Base-by-base conservation (phyloP, 2,888 invertebrate species). In the Oscheius sp. region DNA sequence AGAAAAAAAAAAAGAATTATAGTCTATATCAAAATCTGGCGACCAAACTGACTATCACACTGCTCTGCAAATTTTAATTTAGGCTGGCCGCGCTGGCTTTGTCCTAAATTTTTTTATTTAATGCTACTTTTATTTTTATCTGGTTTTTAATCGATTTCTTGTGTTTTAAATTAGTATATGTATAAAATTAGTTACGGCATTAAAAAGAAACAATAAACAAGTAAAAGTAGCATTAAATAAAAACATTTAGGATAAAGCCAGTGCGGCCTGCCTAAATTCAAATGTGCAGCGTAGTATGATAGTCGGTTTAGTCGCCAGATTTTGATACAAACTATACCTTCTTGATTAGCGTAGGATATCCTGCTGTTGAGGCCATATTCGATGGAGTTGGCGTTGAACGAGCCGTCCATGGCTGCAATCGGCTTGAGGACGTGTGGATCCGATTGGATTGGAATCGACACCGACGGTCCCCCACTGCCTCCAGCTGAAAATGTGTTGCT, bases 401-500 rank as follows among this genome's bases (percentile, higher is more conserved):
- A 69, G 39, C 69, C 50, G 29, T 57, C 57, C 63, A 69, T 69
- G 29, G 27, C 57, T 10, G 65, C 37, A 15, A 65, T 39, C 20
- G 65, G 65, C 42, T 65, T 65, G 17, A 65, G 37, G 1, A 65
- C 46, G 34, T 65, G 65, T 1, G 15, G 39, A 6, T 65, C 65
- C 0, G 34, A 17, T 27, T 63, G 50, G 17, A 34, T 33, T 29
- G 64, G 37, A 45, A 42, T 27, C 52, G 64, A 37, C 39, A 53
- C 64, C 31, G 68, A 61, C 29, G 61, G 61, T n/a, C 25, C 61
- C 6, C 45, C 61, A 31, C 61, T 61, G 25, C 25, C 45, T 45
- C 42, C 42, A 27, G 61, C 61, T 45, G 61, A 61, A 61, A 45
- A 45, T 33, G 17, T n/a, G 12, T n/a, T n/a, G 33, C 25, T 53